Evolutionary conservation across 2,888 invertebrate species (phyloP).

Genomic region (Ormyrus nitidulus): DNA sequence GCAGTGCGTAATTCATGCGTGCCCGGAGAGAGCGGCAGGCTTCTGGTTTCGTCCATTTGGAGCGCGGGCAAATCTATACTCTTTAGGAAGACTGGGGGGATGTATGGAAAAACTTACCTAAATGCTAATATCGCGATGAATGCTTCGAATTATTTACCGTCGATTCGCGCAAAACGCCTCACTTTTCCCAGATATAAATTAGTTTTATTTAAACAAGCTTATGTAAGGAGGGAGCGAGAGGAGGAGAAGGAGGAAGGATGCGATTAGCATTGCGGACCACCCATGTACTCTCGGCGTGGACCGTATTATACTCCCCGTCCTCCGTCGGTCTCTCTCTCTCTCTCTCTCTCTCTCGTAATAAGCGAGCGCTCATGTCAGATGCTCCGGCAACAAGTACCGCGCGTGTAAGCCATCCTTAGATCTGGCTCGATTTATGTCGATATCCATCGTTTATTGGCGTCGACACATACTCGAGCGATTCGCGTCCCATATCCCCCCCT

Average conservation of each 20-base stretch:
- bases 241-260: constrained; percentile 38
- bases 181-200: no score
- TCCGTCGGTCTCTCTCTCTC: constrained; percentile 14
- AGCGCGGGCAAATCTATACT: no score
- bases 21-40: no score
- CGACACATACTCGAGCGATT: constrained; percentile 66
- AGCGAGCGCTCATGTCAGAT: constrained; percentile 71
- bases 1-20: no score
- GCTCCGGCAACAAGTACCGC: constrained; percentile 72
- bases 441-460: constrained; percentile 74
- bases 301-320: constrained; percentile 25
- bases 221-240: constrained; percentile 31
- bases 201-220: no score
- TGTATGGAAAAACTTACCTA: no score
- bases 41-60: no score
- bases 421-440: constrained; percentile 73
- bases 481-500: no score
- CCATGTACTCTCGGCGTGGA: constrained; percentile 63
- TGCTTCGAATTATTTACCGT: no score
- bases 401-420: constrained; percentile 73
- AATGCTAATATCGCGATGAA: no score
- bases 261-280: constrained; percentile 74
- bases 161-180: no score
- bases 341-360: constrained; percentile 66
- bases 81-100: no score